Percentiles rank a stretch among this genome's conserved stretches.
These are phyloP conservation scores for Nesidiocoris tenuis DNA, from an alignment of 2,888 invertebrate genomes.

Conservation along the genomic window DNA sequence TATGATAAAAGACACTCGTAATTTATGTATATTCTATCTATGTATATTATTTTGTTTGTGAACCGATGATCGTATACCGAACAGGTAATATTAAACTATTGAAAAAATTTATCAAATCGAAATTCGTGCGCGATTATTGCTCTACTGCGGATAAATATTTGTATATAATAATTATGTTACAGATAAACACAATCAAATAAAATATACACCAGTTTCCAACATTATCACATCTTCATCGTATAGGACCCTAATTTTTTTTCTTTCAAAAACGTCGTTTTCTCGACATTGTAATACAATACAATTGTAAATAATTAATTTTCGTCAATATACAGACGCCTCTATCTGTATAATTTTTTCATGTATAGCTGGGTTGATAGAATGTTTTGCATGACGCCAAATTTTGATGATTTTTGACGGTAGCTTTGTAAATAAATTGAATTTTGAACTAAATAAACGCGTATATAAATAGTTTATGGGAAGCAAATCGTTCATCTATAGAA, in stretches of 20 bases:
- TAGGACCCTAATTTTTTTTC: not conserved
- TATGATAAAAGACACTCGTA: not conserved
- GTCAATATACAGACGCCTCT: conserved; percentile 43
- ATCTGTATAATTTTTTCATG: conserved; percentile 25
- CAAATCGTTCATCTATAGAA: conserved; percentile 2
- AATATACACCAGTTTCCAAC: not conserved
- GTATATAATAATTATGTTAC: not conserved
- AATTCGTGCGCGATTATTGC: not conserved
- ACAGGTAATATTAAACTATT: not conserved
- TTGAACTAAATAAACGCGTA: not conserved
- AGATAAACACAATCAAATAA: too few species aligned
- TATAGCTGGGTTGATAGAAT: conserved; percentile 32
- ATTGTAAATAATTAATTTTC: conserved; percentile 10
- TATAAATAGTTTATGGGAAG: conserved; percentile 4
- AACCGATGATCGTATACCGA: not conserved
- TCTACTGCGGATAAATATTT: not conserved
- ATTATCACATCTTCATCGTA: not conserved
- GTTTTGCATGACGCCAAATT: conserved; percentile 19
- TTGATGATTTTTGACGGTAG: conserved; percentile 5
- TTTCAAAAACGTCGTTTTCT: not conserved
- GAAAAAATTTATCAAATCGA: not conserved
- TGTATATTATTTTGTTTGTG: not conserved
- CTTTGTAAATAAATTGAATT: conserved; percentile 26
- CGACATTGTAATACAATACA: conserved; percentile 9
- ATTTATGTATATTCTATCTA: not conserved